Conservation (phyloP, 2,113 vertebrate species). For the Amblyopsis rosae region DNA sequence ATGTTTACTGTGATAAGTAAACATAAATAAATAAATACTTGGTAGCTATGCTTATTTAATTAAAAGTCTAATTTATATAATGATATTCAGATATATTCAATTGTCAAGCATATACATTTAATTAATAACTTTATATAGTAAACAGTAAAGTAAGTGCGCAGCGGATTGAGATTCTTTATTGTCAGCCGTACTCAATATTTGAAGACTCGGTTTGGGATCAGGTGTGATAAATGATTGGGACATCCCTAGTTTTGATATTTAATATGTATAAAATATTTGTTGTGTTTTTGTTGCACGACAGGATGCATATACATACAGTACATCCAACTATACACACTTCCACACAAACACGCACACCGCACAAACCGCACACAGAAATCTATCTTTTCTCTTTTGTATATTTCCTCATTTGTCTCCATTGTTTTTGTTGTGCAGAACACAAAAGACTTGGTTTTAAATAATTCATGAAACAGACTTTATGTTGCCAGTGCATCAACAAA, state of each 20-base stretch:
- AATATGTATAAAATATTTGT: background rate
- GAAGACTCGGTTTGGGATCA: too few species aligned
- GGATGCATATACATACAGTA: background rate
- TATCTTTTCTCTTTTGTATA: background rate
- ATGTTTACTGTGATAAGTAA: too few species aligned
- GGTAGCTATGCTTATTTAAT: too few species aligned
- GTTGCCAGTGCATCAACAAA: constrained; percentile 54
- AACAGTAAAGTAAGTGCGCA: too few species aligned
- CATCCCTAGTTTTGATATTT: background rate
- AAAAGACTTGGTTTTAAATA: constrained; percentile 62
- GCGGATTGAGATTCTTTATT: too few species aligned
- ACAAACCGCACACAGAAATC: background rate
- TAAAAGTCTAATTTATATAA: too few species aligned
- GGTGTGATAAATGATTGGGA: too few species aligned
- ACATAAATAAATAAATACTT: too few species aligned
- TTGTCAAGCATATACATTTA: too few species aligned
- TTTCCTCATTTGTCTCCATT: constrained; percentile 44
- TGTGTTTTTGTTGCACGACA: background rate
- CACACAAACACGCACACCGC: constrained; percentile 2
- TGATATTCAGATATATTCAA: too few species aligned
- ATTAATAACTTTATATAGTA: too few species aligned
- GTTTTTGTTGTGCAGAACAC: constrained; percentile 57
- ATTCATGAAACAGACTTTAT: constrained; percentile 65
- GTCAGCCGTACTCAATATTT: too few species aligned
- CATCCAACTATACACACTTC: constrained; percentile 2